Conservation (phyloP, 2,888 invertebrate species). For the Ptychoptera contaminata region DNA sequence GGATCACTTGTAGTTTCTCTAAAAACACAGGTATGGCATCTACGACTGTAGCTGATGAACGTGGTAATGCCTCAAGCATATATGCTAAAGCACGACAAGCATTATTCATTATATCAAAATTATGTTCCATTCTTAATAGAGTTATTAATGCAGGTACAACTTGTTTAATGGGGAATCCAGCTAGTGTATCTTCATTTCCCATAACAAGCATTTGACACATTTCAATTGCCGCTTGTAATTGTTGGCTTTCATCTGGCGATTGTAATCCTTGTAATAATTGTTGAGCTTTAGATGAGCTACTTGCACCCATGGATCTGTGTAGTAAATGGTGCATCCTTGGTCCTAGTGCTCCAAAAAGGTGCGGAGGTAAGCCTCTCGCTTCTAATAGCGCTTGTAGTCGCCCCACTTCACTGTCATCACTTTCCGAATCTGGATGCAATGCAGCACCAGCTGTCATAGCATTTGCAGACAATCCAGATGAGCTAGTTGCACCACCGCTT, state of each 20-base stretch:
- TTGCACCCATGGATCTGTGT: slow-evolving; percentile 85
- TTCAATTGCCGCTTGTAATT: slow-evolving; percentile 91
- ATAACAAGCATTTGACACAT: slow-evolving; percentile 98
- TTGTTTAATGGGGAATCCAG: slow-evolving; percentile 96
- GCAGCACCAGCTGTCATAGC: slow-evolving; percentile 11
- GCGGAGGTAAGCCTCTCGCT: slow-evolving; percentile 90
- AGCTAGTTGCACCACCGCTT: not conserved
- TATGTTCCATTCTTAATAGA: slow-evolving; percentile 90
- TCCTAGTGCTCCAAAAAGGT: slow-evolving; percentile 87
- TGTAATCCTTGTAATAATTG: slow-evolving; percentile 84
- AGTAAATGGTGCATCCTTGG: slow-evolving; percentile 93
- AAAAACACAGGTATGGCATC: slow-evolving; percentile 95
- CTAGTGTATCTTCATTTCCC: slow-evolving; percentile 97
- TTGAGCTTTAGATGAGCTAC: slow-evolving; percentile 78
- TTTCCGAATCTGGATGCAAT: slow-evolving; percentile 44
- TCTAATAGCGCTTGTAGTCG: slow-evolving; percentile 87
- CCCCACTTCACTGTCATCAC: slow-evolving; percentile 91
- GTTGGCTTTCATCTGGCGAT: slow-evolving; percentile 88
- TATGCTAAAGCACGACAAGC: slow-evolving; percentile 96
- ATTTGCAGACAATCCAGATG: slow-evolving; percentile 11
- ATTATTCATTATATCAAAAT: slow-evolving; percentile 99
- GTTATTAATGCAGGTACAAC: slow-evolving; percentile 90
- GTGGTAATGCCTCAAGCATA: slow-evolving; percentile 96
- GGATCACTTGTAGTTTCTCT: slow-evolving; percentile 93
- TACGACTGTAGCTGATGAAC: slow-evolving; percentile 89